Percentiles rank a stretch among this genome's conserved stretches.
Conservation (phyloP, 2,113 vertebrate genomes). For the Notothenia rossii region DNA sequence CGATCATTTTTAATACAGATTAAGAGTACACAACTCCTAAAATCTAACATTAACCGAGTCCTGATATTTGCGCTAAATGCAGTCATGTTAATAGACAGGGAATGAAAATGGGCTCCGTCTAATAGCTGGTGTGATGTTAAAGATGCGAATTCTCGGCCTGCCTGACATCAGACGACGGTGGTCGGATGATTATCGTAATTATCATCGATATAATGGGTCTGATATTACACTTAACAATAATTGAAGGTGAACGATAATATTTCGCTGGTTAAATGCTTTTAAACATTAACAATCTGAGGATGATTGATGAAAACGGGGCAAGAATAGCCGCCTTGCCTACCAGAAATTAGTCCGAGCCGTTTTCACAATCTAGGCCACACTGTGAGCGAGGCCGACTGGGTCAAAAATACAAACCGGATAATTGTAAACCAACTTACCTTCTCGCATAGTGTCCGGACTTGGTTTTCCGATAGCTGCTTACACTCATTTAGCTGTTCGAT, state of each 20-base stretch:
- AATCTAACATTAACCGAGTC: fast-evolving
- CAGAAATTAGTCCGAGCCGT: conserved; percentile 68
- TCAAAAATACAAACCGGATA: fast-evolving
- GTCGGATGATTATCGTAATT: fast-evolving
- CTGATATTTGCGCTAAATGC: neutral
- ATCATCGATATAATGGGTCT: fast-evolving
- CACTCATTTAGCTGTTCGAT: conserved; percentile 87
- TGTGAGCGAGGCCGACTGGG: neutral
- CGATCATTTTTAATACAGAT: neutral
- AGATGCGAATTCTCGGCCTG: conserved; percentile 29
- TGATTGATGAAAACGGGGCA: conserved; percentile 5
- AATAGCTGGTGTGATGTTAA: conserved; percentile 23
- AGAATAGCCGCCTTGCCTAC: conserved; percentile 12
- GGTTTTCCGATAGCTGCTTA: conserved; percentile 85
- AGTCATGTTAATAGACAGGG: neutral
- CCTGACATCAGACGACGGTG: neutral
- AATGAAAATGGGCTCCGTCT: conserved; percentile 38
- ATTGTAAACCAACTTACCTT: conserved; percentile 70
- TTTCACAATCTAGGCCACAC: conserved; percentile 52
- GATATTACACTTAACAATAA: fast-evolving
- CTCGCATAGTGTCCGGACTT: conserved; percentile 85
- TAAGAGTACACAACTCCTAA: fast-evolving
- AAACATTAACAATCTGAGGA: fast-evolving
- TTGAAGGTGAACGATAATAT: fast-evolving
- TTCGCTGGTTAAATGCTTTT: fast-evolving